Evolutionary conservation across 2,113 vertebrate species (phyloP), one percentile per base, ranked within the genome.

Genomic region (Heterocephalus glaber): DNA sequence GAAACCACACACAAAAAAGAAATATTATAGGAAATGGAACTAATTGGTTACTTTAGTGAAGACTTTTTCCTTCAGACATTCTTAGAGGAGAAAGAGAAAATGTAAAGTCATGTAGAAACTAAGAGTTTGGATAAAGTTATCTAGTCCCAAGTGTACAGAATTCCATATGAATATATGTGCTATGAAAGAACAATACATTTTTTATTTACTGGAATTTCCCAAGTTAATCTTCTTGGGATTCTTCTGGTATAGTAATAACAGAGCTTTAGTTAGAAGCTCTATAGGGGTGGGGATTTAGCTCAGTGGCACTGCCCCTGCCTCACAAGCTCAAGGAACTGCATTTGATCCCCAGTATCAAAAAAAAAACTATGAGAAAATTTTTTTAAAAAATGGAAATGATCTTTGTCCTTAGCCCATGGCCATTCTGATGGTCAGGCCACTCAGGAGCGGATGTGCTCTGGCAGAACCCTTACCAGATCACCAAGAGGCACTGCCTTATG

Each of bases 1-100:
- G 97, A 93, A 95, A 97, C 90, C 97, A 98, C 90, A 98, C 14
- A 77, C 44, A 77, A 89, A 98, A 98, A 97, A 98, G 91, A 97
- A 95, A 60, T 90, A 92, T 92, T 88, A 97, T 97, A 98, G 97
- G 98, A 98, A 98, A 98, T 66, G 88, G 95, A 97, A 92, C 89
- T 97, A 98, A 97, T 97, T 95, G 94, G 95, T 97, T 97, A 97
- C 90, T 92, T 93, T 60, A 97, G 10, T 76, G 89, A 95, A 97
- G 52, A 1, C 2, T 44, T 49, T 95, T 97, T 82, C 26, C 8
- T 54, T 82, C 97, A 95, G 97, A 97, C 80, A 96, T 96, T 92
- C 85, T 89, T 93, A 17, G 30, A 65, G 49, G 19, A 9, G 2
- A 17, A n/a, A 76, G 80, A 74, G 49, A 80, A 90, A 86, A 33